Conservation (phyloP, 2,797 vertebrate genomes). For the Takifugu rubripes region DNA sequence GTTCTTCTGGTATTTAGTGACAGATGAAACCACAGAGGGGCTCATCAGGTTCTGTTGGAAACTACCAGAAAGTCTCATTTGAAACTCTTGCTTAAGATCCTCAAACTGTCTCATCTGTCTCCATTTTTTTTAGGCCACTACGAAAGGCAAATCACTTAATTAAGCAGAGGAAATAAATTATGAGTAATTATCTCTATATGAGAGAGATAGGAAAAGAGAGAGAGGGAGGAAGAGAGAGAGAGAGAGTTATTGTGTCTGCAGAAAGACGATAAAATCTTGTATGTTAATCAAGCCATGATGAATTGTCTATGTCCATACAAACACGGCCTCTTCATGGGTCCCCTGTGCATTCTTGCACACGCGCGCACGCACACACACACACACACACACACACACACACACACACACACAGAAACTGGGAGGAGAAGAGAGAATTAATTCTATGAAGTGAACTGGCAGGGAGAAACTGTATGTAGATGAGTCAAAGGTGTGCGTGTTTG, state of each 20-base stretch:
- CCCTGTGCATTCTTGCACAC: conserved; percentile 59
- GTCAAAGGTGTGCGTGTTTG: conserved; percentile 22
- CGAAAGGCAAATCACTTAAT: conserved; percentile 52
- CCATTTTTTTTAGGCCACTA: conserved; percentile 30
- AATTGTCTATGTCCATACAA: conserved; percentile 71
- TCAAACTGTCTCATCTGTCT: not conserved
- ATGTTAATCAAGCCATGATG: conserved; percentile 78
- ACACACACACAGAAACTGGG: conserved; percentile 54
- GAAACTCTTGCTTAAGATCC: too few species aligned
- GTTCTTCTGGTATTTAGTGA: not conserved
- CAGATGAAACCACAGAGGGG: not conserved
- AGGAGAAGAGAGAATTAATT: conserved; percentile 71
- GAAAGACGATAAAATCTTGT: conserved; percentile 49
- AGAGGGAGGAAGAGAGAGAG: conserved; percentile 19
- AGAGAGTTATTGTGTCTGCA: not conserved
- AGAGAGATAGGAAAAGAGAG: conserved; percentile 12
- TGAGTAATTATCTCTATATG: conserved; percentile 69
- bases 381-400: conserved; percentile 34
- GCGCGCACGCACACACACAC: conserved; percentile 37
- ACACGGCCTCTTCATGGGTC: conserved; percentile 66
- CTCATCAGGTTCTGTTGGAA: too few species aligned
- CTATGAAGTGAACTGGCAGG: conserved; percentile 66
- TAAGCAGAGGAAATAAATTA: conserved; percentile 65
- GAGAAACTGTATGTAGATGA: conserved; percentile 62
- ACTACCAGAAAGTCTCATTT: too few species aligned